Percentiles rank a stretch among this genome's conserved stretches.
These are phyloP conservation scores for Collichthys lucidus DNA, from an alignment of 2,113 vertebrate genomes.

Conservation along the genomic window DNA sequence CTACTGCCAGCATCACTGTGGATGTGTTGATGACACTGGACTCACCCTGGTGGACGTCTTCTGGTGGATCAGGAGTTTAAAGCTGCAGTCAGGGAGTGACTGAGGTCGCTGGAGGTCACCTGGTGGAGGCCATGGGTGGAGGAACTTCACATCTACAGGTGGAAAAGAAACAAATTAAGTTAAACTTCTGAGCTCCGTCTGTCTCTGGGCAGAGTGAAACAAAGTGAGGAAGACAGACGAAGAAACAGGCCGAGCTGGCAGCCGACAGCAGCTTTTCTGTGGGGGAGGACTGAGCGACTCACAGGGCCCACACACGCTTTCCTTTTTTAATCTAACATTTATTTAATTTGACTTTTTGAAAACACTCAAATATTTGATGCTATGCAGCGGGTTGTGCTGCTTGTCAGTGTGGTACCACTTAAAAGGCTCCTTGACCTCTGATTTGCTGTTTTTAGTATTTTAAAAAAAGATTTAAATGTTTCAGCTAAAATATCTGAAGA, in stretches of 20 bases:
- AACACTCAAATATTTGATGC: not conserved
- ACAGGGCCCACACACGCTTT: not conserved
- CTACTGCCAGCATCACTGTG: not conserved
- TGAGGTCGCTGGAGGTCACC: conserved; percentile 62
- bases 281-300: not conserved
- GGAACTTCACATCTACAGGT: conserved; percentile 30
- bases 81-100: conserved; percentile 48
- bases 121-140: conserved; percentile 44
- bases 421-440: not conserved
- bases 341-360: not conserved
- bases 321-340: not conserved
- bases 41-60: conserved; percentile 57
- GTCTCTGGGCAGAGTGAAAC: not conserved
- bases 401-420: not conserved
- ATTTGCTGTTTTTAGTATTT: not conserved
- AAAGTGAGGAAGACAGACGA: not conserved
- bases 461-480: not conserved
- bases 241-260: conserved; percentile 20
- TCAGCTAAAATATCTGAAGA: not conserved
- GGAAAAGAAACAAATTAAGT: not conserved
- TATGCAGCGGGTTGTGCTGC: not conserved
- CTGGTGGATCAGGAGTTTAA: conserved; percentile 15
- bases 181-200: conserved; percentile 3
- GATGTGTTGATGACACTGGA: not conserved
- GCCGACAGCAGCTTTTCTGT: not conserved